Conservation (phyloP, 2,888 invertebrate genomes). For the Adineta ricciae region DNA sequence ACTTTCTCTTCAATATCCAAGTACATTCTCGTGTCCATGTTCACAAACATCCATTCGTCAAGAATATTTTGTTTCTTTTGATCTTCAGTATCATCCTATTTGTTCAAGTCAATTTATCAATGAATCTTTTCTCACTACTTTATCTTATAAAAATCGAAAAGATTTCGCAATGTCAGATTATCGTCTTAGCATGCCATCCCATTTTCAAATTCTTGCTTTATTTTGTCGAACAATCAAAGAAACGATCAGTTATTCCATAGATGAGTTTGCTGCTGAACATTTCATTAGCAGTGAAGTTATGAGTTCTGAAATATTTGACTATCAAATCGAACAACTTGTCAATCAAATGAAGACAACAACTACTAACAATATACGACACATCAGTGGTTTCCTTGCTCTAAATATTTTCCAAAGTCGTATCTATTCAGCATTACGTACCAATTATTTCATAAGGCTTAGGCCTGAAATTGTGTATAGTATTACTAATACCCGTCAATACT, state of each 20-base stretch:
- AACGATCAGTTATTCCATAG: not conserved
- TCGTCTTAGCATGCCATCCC: not conserved
- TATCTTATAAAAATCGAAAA: not conserved
- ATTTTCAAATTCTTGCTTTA: not conserved
- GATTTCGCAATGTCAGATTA: not conserved
- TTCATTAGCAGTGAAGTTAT: not conserved
- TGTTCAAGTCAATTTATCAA: not conserved
- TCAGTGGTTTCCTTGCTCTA: not conserved
- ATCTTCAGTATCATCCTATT: not conserved
- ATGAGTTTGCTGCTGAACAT: not conserved
- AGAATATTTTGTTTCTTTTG: not conserved
- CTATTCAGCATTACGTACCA: not conserved
- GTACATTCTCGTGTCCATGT: not conserved
- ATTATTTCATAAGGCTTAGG: not conserved
- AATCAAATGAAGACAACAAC: not conserved
- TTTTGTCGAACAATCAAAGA: not conserved
- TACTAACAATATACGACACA: not conserved
- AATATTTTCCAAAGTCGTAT: not conserved
- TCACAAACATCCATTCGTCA: not conserved
- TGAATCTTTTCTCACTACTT: not conserved
- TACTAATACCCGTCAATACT: too few species aligned
- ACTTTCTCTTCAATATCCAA: too few species aligned
- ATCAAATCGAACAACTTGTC: not conserved
- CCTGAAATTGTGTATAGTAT: too few species aligned
- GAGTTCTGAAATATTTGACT: not conserved